These are phyloP conservation scores for Haliclona indistincta DNA, from an alignment of 37 sponge, comb jelly and placozoan genomes.

Conservation along the genomic window DNA sequence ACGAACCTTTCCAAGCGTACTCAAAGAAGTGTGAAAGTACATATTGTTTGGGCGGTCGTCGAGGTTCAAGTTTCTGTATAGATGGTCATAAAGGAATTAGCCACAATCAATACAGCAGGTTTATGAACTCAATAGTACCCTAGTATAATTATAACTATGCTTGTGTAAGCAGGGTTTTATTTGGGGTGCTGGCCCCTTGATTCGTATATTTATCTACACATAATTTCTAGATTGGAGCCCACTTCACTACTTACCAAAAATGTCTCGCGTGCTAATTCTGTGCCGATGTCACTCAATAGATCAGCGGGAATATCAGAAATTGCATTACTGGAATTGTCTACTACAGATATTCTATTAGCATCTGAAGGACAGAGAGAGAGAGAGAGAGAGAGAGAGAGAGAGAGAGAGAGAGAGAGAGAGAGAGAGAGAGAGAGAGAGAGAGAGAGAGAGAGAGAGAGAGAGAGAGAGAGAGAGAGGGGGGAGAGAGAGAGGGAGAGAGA, in stretches of 20 bases:
- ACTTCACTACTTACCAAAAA: slow-evolving; percentile 43
- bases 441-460: not conserved
- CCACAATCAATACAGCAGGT: not conserved
- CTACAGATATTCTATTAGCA: slow-evolving; percentile 36
- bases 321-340: slow-evolving; percentile 44
- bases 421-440: not conserved
- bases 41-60: slow-evolving; percentile 39
- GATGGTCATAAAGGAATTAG: not conserved
- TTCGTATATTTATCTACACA: not conserved
- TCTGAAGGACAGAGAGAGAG: slow-evolving; percentile 31
- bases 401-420: not conserved
- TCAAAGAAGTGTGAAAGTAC: slow-evolving; percentile 35
- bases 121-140: not conserved
- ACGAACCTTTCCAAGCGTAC: slow-evolving; percentile 48
- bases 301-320: slow-evolving; percentile 19
- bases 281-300: slow-evolving; percentile 35
- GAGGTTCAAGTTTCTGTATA: slow-evolving; percentile 50
- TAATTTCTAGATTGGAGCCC: not conserved
- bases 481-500: not conserved
- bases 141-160: not conserved
- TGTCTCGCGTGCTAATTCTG: slow-evolving; percentile 19
- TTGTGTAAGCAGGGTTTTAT: not conserved
- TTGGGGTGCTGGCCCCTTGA: not conserved
- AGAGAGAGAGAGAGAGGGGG: not conserved
- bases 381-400: not conserved